A percentile compares a stretch with the other conserved stretches of the same genome.
Conservation (phyloP, 2,797 vertebrate genomes). For the Eulemur mongoz region DNA sequence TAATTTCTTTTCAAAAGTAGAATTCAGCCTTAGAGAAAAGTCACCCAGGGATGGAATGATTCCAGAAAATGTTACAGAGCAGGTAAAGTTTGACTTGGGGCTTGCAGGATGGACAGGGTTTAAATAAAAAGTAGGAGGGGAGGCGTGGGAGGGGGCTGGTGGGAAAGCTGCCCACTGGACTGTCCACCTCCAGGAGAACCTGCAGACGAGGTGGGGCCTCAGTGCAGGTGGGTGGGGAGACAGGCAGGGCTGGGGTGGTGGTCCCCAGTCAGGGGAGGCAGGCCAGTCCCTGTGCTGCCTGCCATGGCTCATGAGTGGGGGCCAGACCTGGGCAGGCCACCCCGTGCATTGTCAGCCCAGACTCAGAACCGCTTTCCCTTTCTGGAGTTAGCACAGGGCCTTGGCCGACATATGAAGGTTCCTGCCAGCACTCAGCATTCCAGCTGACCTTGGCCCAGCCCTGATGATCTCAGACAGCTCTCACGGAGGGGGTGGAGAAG, state of each 20-base stretch:
- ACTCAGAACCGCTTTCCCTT: neutral
- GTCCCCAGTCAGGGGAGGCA: neutral
- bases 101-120: neutral
- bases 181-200: too few relatives aligned
- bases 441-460: neutral
- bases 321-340: neutral
- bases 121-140: neutral
- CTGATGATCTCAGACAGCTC: neutral
- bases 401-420: neutral
- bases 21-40: neutral
- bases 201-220: neutral
- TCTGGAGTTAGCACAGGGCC: neutral
- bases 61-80: neutral
- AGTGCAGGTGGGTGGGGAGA: neutral
- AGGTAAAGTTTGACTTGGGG: neutral
- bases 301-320: too few relatives aligned
- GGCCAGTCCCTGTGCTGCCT: neutral
- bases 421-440: neutral
- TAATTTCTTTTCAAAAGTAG: neutral
- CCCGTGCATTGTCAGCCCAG: neutral
- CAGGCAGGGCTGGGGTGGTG: too few relatives aligned
- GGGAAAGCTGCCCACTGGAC: neutral
- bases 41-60: neutral
- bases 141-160: rapidly evolving
- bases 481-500: neutral